A percentile compares a stretch with the other conserved stretches of the same genome.
phyloP scores from a whole-genome alignment of 2,888 invertebrate genomes.

The Pegoplata infirma region DNA sequence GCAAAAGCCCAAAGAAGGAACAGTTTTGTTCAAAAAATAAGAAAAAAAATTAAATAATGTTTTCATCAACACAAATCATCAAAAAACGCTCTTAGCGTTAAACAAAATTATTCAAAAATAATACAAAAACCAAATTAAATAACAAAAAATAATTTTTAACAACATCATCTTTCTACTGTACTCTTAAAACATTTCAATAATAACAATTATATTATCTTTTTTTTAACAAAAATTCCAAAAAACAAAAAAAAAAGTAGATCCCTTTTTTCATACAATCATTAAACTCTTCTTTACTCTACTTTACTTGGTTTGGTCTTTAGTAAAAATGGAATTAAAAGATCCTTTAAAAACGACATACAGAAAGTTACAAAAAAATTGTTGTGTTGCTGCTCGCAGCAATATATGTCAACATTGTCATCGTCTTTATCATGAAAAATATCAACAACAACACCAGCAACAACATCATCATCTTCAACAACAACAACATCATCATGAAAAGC shows the following conservation, averaged over 20 bases:
- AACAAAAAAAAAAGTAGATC: conserved; percentile 6
- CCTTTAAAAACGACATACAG: conserved; percentile 48
- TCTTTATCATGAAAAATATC: conserved; percentile 45
- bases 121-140: conserved; percentile 9
- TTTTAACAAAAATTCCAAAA: not conserved
- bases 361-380: conserved; percentile 33
- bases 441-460: conserved; percentile 42
- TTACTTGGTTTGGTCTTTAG: conserved; percentile 35
- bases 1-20: not conserved
- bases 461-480: conserved; percentile 40
- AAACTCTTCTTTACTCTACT: conserved; percentile 19
- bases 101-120: not conserved
- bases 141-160: not conserved
- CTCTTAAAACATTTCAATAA: not conserved
- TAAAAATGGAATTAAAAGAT: conserved; percentile 53
- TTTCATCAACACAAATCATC: conserved; percentile 39
- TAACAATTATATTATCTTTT: conserved; percentile 25
- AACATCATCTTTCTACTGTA: not conserved
- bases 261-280: conserved; percentile 11
- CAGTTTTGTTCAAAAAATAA: not conserved
- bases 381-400: conserved; percentile 42
- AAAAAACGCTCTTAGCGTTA: conserved; percentile 48
- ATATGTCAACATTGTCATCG: conserved; percentile 59
- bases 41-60: conserved; percentile 33
- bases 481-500: conserved; percentile 32